Percentiles rank a stretch among this genome's conserved stretches.
These are phyloP conservation scores for Poecile atricapillus DNA, from an alignment of 2,113 vertebrate genomes.

Conservation along the genomic window DNA sequence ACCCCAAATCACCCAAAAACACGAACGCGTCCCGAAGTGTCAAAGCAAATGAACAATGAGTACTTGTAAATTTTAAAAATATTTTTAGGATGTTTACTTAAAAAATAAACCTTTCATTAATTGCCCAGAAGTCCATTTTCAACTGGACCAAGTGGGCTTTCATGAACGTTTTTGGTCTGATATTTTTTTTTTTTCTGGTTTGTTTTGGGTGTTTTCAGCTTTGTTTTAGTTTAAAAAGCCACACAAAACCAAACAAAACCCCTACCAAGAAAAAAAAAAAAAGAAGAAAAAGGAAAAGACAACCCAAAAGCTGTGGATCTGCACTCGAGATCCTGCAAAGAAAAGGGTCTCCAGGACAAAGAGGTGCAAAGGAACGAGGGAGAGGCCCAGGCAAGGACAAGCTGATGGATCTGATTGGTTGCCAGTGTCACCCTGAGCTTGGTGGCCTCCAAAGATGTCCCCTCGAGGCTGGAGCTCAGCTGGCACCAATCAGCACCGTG, in stretches of 20 bases:
- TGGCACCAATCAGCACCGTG: not conserved
- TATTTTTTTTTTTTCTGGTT: not conserved
- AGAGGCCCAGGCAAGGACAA: not conserved
- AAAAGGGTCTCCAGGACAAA: not conserved
- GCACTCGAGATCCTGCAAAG: not conserved
- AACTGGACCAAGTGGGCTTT: not conserved
- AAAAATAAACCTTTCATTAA: not conserved
- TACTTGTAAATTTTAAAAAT: not conserved
- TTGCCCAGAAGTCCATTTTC: not conserved
- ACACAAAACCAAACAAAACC: not conserved
- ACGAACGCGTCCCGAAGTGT: not conserved
- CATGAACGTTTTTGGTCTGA: not conserved
- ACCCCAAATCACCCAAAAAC: not conserved
- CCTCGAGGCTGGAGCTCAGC: not conserved
- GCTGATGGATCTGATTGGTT: rapidly evolving
- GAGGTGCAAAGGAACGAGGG: not conserved
- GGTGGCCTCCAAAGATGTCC: not conserved
- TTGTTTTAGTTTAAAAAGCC: not conserved
- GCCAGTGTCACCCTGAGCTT: rapidly evolving
- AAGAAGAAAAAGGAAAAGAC: not conserved
- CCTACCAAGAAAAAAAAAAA: not conserved
- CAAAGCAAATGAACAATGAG: not conserved
- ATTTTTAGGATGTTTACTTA: not conserved
- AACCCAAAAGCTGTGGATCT: not conserved
- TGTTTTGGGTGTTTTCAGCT: not conserved